Percentiles rank a stretch among this genome's conserved stretches.
Conservation (phyloP, 2,888 invertebrate genomes). For the Eurytoma adleriae region DNA sequence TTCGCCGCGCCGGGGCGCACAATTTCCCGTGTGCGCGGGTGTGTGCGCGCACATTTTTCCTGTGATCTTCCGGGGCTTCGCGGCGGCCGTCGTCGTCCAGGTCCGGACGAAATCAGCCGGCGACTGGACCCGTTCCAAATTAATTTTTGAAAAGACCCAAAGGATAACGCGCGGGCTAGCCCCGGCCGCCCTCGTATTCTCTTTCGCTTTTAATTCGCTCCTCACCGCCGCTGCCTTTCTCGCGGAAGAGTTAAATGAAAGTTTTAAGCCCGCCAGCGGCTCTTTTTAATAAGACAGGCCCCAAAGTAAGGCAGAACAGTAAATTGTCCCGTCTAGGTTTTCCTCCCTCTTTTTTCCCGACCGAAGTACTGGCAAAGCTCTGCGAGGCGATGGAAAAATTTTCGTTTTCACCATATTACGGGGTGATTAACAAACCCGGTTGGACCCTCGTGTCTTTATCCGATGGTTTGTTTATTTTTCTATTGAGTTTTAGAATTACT, state of each 20-base stretch:
- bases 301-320: slow-evolving; percentile 52
- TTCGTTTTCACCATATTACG: slow-evolving; percentile 40
- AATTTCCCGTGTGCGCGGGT: slow-evolving; percentile 57
- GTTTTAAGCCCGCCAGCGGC: slow-evolving; percentile 57
- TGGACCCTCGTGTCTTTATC: background rate
- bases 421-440: background rate
- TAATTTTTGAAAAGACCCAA: slow-evolving; percentile 71
- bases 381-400: slow-evolving; percentile 6
- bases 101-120: slow-evolving; percentile 9
- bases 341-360: slow-evolving; percentile 7
- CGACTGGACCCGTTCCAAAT: slow-evolving; percentile 74
- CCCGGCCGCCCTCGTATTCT: slow-evolving; percentile 44
- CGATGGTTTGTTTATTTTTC: background rate
- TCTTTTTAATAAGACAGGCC: slow-evolving; percentile 58
- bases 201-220: slow-evolving; percentile 57
- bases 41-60: slow-evolving; percentile 72
- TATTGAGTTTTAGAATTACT: too few species aligned
- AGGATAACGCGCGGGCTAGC: slow-evolving; percentile 60
- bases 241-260: slow-evolving; percentile 57
- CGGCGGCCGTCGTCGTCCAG: slow-evolving; percentile 57
- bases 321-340: slow-evolving; percentile 50
- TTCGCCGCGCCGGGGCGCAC: slow-evolving; percentile 65
- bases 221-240: slow-evolving; percentile 34
- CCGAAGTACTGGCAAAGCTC: slow-evolving; percentile 19
- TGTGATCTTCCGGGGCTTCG: slow-evolving; percentile 75